Evolutionary conservation across 2,888 invertebrate species (phyloP).

Genomic region (Drosophila subquinaria): DNA sequence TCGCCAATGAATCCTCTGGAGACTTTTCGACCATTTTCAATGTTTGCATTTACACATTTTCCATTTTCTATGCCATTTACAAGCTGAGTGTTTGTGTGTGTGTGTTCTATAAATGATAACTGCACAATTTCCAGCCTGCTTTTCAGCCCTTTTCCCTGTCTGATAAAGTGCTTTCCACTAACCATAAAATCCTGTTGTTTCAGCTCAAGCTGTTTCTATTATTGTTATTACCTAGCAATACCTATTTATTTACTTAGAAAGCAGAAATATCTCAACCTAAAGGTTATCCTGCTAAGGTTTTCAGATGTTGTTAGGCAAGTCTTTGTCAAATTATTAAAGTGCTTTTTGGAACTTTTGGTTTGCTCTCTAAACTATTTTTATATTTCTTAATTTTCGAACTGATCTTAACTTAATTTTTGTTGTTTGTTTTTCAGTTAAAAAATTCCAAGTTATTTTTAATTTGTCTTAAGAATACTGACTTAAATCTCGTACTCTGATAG

Average conservation of each 20-base stretch:
- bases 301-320: not conserved
- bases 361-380: no score
- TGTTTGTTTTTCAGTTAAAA: no score
- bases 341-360: no score
- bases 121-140: slow-evolving; percentile 34
- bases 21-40: slow-evolving; percentile 50
- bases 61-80: slow-evolving; percentile 54
- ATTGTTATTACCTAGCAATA: slow-evolving; percentile 34
- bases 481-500: no score
- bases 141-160: slow-evolving; percentile 12
- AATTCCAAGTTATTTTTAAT: no score
- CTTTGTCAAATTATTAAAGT: not conserved
- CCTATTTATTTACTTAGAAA: slow-evolving; percentile 5
- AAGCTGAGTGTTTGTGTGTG: slow-evolving; percentile 13
- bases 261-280: not conserved
- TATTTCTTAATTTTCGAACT: no score
- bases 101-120: slow-evolving; percentile 49
- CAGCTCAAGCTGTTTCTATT: slow-evolving; percentile 11
- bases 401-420: no score
- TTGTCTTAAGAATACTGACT: no score
- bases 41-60: slow-evolving; percentile 69
- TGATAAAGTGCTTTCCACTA: slow-evolving; percentile 26
- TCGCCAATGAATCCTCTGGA: slow-evolving; percentile 46
- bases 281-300: not conserved
- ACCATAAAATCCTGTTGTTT: slow-evolving; percentile 31